phyloP scores from a whole-genome alignment of 2,797 vertebrate species.

The Sternotherus odoratus region DNA sequence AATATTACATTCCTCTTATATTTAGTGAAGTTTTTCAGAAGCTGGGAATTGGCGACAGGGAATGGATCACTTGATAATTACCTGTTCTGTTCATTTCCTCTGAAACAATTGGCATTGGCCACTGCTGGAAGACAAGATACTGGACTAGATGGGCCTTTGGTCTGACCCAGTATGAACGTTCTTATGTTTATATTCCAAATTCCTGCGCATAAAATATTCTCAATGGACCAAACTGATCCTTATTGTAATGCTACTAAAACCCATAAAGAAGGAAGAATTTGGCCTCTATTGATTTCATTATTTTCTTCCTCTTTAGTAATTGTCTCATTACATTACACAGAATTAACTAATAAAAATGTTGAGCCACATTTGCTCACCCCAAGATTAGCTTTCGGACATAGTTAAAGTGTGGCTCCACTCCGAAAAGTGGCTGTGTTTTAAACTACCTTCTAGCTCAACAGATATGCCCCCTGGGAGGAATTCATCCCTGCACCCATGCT shows the following conservation, averaged over 20 bases:
- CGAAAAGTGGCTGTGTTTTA: neutral
- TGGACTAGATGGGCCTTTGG: no score
- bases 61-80: no score
- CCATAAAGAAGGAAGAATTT: neutral
- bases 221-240: neutral
- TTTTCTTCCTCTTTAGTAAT: neutral
- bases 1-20: conserved; percentile 7
- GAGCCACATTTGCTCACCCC: neutral
- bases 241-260: neutral
- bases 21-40: neutral
- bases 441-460: neutral
- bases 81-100: no score
- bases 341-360: neutral
- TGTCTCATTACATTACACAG: neutral
- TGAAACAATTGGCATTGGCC: no score
- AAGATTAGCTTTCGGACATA: neutral
- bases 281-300: neutral
- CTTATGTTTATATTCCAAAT: neutral
- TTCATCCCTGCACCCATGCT: neutral
- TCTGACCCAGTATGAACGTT: no score
- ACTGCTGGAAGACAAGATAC: no score
- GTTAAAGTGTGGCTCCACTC: neutral
- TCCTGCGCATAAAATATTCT: neutral
- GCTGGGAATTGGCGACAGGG: no score
- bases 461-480: neutral